Evolutionary conservation across 2,113 vertebrate species (phyloP).

Genomic region (Pelobates fuscus): DNA sequence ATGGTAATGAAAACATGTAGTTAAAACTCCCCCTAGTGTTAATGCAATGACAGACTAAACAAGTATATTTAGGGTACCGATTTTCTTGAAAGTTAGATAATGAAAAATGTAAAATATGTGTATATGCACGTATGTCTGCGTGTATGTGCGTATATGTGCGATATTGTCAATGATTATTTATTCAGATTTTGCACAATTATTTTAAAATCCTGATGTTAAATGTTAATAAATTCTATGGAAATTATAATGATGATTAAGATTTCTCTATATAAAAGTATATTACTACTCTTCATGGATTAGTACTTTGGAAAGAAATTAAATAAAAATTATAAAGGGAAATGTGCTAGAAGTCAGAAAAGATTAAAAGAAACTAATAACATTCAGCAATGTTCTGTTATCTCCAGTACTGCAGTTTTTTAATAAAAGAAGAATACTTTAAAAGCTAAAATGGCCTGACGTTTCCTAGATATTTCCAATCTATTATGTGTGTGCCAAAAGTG

Average conservation of each 20-base stretch:
- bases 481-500: not conserved
- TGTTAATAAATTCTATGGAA: not conserved
- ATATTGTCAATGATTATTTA: too few species aligned
- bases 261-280: not conserved
- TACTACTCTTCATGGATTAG: not conserved
- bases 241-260: not conserved
- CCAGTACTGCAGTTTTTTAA: not conserved
- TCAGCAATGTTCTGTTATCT: not conserved
- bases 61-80: too few species aligned
- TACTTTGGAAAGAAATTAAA: not conserved
- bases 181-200: too few species aligned
- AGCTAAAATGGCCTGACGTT: not conserved
- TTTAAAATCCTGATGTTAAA: too few species aligned
- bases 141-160: too few species aligned
- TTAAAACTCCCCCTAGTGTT: too few species aligned
- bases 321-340: not conserved
- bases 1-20: too few species aligned
- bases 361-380: not conserved
- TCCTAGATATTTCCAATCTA: not conserved
- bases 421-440: not conserved
- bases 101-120: too few species aligned
- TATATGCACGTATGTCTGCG: too few species aligned
- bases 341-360: constrained; percentile 5
- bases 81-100: too few species aligned
- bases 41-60: too few species aligned